Evolutionary conservation across 1,140 invertebrate species (phyloP), one percentile per base, ranked within the genome.

Genomic region (Brachionus angularis): DNA sequence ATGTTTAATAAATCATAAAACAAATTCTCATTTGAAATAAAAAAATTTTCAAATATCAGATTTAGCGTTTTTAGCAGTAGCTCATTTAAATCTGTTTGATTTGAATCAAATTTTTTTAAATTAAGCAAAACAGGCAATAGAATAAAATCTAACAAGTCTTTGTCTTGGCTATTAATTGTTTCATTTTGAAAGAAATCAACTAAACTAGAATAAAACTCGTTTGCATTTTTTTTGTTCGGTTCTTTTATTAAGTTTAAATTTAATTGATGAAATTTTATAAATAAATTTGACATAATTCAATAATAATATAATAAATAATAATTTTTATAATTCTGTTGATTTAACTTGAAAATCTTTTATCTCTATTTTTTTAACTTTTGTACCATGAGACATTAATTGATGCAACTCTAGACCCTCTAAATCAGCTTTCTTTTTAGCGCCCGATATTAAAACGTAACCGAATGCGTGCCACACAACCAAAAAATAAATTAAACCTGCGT

Each of bases 401-500:
- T 67, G 39, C 12, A 47, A 23, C 29, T 58, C 53, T 34, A 58
- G 18, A 25, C 62, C 62, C 29, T 67, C 62, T 16, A 31, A 25
- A 18, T 67, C 47, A 23, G 42, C 62, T 50, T 46, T 31, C 47
- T 67, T 67, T 36, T 47, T 50, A 33, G 62, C 62, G 14, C 25
- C 23, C 14, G 62, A 47, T 36, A 67, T 46, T 18, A 67, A 47
- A 14, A 50, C 25, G 18, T 67, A 67, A 23, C 62, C 62, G 27
- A 67, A 50, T 23, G 34, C 31, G 62, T 67, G 62, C 62, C 62
- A 67, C 8, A 50, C 47, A 23, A 67, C 47, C 16, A 67, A 21
- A 21, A 67, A 50, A 50, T 67, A 67, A 34, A 67, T n/a, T 47
- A 67, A n/a, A 50, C 42, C 42, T 23, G 62, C 42, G 44, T 67